Base-by-base conservation (phyloP, 2,888 invertebrate species). In the Cerastis leucographa region DNA sequence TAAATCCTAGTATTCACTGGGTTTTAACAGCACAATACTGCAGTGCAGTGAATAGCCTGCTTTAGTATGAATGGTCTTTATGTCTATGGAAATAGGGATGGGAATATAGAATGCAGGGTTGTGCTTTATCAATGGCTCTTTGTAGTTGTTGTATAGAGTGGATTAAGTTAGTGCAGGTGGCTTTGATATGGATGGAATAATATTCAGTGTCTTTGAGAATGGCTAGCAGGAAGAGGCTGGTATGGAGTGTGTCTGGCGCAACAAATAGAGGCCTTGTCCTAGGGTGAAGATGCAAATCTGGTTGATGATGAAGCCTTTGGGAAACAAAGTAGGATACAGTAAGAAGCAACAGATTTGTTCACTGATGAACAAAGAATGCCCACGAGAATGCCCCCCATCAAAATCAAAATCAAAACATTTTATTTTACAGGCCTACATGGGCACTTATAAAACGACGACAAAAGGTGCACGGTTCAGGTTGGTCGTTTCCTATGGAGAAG, bases 1-100 rank as follows among this genome's bases (percentile, higher is more conserved):
- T 81, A 85, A 88, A 77, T 80, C 83, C 81, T 77, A 59, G 68
- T 73, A 80, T 85, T 88, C 81, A 81, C 68, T 12, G 62, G 75
- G 65, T 66, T 88, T 77, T 74, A 80, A 54, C 40, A 81, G 77
- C 54, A 87, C 85, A 87, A 88, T 87, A 76, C 64, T 71, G 78
- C 67, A 74, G 71, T 67, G 61, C 77, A 46, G 22, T 81, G 87
- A 81, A 84, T 83, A 71, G 71, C 5, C 59, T 22, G 80, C 76
- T 70, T 56, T 51, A 29, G 56, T 72, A 44, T 69, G 72, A 76
- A 84, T 77, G 59, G n/a, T 68, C 59, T 77, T 74, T 59, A 70
- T 40, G 35, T 42, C 75, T 68, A 19, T 71, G 51, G 61, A 72
- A 82, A 79, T 76, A 59, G 65, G 7, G 25, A 12, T 46, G 17